Percentiles rank a stretch among this genome's conserved stretches.
Evolutionary conservation across 1,140 invertebrate genomes (phyloP).

Genomic region (Aphelinus atriplicis): DNA sequence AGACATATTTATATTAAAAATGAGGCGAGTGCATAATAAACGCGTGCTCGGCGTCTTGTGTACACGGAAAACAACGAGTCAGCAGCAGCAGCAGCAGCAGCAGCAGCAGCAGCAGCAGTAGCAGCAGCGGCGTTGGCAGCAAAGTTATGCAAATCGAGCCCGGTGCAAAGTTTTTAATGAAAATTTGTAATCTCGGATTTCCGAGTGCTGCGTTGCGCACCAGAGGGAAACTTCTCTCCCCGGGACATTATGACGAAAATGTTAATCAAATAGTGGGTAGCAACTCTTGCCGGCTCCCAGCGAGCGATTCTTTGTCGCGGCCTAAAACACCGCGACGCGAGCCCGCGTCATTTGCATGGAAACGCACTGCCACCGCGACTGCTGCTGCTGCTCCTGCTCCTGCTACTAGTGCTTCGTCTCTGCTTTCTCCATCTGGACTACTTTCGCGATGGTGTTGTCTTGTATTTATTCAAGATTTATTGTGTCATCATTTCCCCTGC

Average conservation of each 20-base stretch:
- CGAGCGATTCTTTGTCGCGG: slow-evolving; percentile 22
- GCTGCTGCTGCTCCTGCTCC: not conserved
- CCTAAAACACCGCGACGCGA: not conserved
- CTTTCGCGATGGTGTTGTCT: not conserved
- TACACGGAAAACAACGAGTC: slow-evolving; percentile 27
- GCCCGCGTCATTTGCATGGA: slow-evolving; percentile 34
- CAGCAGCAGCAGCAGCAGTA: too few species aligned
- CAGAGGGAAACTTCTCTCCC: slow-evolving; percentile 9
- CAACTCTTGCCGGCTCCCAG: slow-evolving; percentile 1
- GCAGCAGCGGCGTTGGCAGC: not conserved
- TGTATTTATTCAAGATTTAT: slow-evolving; percentile 23
- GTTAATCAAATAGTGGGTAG: slow-evolving; percentile 50
- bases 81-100: not conserved
- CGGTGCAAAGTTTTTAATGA: slow-evolving; percentile 56
- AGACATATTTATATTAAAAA: slow-evolving; percentile 30
- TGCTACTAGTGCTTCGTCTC: not conserved
- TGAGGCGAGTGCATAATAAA: not conserved
- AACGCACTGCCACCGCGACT: not conserved
- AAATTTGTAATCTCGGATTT: slow-evolving; percentile 57
- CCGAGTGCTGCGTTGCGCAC: slow-evolving; percentile 29
- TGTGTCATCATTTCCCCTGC: slow-evolving; percentile 18
- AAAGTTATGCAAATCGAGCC: slow-evolving; percentile 49
- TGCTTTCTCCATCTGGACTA: slow-evolving; percentile 4
- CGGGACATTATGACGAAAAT: slow-evolving; percentile 49
- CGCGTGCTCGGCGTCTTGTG: not conserved